These are phyloP conservation scores for Pterocles gutturalis DNA, from an alignment of 2,113 vertebrate genomes.

Conservation along the genomic window DNA sequence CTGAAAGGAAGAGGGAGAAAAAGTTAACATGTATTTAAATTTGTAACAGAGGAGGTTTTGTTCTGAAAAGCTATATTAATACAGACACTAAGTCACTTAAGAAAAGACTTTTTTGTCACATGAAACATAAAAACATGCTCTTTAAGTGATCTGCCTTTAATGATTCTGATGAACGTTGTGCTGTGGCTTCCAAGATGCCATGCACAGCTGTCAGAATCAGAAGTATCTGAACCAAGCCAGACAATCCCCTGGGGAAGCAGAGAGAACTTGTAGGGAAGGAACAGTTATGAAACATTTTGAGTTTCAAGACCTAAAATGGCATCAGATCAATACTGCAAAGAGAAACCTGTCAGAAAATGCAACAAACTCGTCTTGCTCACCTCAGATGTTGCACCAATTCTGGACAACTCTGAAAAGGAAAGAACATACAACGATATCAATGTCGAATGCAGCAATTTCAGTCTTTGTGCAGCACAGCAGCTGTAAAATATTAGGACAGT, in stretches of 20 bases:
- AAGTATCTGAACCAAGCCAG: not conserved
- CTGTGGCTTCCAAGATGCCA: not conserved
- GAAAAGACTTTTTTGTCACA: not conserved
- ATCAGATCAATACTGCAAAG: not conserved
- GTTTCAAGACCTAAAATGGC: not conserved
- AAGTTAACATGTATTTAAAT: not conserved
- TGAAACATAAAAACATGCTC: not conserved
- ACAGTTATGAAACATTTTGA: not conserved
- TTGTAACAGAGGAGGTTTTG: not conserved
- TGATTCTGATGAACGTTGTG: not conserved
- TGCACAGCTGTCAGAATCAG: not conserved
- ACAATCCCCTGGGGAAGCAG: not conserved
- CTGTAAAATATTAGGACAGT: not conserved
- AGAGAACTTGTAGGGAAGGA: not conserved
- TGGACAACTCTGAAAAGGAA: constrained; percentile 89
- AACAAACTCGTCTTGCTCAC: constrained; percentile 72
- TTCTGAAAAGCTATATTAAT: not conserved
- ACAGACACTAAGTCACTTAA: not conserved
- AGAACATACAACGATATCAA: constrained; percentile 6
- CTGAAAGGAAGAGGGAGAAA: constrained; percentile 70
- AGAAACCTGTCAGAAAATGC: not conserved
- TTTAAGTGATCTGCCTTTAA: not conserved
- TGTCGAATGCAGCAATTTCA: not conserved
- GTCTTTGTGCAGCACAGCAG: not conserved
- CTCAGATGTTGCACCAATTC: constrained; percentile 94